Conservation (phyloP, 1,140 invertebrate genomes). For the Neotoxoptera formosana region DNA sequence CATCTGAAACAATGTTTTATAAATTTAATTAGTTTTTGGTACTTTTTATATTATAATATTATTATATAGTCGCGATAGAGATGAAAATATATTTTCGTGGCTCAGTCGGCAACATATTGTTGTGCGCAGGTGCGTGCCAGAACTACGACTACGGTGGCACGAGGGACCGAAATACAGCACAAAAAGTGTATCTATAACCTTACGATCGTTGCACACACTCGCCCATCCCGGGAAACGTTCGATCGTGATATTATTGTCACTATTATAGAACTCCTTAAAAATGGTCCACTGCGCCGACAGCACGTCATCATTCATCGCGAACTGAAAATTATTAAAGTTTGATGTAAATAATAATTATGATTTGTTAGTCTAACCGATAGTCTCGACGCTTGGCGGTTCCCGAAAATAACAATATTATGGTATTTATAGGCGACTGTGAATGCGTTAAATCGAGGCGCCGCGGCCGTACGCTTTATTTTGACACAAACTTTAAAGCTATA, state of each 20-base stretch:
- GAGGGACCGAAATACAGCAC: background rate
- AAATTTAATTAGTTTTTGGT: background rate
- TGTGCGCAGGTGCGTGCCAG: background rate
- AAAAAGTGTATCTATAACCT: background rate
- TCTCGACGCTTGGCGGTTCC: background rate
- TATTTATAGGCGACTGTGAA: background rate
- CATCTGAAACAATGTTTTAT: background rate
- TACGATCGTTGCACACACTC: background rate
- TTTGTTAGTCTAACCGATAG: background rate
- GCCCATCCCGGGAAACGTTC: background rate
- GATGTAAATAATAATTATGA: background rate
- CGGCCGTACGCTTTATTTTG: background rate
- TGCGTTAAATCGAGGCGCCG: background rate
- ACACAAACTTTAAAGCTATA: background rate
- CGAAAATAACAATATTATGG: background rate
- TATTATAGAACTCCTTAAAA: background rate
- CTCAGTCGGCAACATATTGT: background rate
- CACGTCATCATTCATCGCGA: background rate
- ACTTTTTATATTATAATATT: background rate
- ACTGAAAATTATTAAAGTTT: background rate
- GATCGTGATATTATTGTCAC: background rate
- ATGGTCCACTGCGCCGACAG: background rate
- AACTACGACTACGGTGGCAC: background rate
- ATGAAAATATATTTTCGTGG: background rate
- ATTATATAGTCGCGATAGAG: background rate